Conservation (phyloP, 2,113 vertebrate genomes). For the Cervus canadensis region DNA sequence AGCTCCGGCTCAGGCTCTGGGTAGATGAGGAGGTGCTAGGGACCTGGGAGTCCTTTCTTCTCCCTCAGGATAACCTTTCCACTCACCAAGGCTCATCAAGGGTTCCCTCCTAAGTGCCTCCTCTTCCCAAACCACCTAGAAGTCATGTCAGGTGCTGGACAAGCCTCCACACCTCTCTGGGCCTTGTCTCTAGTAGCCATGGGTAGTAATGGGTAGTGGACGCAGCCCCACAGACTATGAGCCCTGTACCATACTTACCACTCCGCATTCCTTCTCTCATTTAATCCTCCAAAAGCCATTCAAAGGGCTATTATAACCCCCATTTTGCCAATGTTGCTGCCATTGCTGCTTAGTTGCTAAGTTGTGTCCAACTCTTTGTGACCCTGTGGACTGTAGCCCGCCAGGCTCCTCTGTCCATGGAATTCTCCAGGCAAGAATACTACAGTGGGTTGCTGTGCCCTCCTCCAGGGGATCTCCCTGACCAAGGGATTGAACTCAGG, state of each 20-base stretch:
- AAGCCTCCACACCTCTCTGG: background rate
- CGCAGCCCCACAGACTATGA: background rate
- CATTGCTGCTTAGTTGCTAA: background rate
- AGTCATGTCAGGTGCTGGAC: background rate
- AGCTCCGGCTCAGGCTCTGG: conserved; percentile 24
- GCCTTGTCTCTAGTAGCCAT: background rate
- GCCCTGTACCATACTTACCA: no score
- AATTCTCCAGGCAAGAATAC: background rate
- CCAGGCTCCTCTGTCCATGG: background rate
- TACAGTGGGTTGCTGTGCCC: background rate
- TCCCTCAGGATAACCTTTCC: background rate
- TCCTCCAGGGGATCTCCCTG: background rate
- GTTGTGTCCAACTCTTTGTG: background rate
- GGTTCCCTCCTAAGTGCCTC: background rate
- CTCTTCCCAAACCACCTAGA: accelerated
- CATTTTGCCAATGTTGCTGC: background rate
- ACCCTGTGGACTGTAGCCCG: background rate
- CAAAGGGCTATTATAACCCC: background rate
- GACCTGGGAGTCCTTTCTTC: background rate
- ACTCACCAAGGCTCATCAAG: background rate
- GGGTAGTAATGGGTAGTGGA: background rate
- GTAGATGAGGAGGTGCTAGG: background rate
- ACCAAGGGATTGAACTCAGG: background rate
- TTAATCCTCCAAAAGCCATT: background rate
- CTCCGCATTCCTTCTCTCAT: background rate